Evolutionary conservation across 2,888 invertebrate species (phyloP).

Genomic region (Lepidocyrtoides sp.): DNA sequence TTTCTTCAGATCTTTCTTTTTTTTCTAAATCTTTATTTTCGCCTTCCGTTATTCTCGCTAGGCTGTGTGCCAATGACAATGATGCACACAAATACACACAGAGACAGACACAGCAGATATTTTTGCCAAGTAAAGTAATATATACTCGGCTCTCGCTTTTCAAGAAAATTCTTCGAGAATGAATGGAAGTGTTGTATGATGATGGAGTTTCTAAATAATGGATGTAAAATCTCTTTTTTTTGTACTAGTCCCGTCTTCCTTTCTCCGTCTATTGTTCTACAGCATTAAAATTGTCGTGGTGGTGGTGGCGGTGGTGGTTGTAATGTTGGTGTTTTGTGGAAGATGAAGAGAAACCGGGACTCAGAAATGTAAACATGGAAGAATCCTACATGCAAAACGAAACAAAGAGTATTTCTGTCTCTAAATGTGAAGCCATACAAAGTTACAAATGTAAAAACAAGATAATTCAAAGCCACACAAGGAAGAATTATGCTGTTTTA

Average conservation of each 20-base stretch:
- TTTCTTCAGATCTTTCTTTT: background rate
- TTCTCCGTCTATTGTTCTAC: background rate
- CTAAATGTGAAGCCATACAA: too few relatives aligned
- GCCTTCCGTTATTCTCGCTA: background rate
- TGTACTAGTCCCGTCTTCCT: background rate
- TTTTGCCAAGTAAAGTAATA: background rate
- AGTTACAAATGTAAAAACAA: background rate
- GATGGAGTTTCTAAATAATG: background rate
- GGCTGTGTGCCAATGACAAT: background rate
- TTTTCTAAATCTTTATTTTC: background rate
- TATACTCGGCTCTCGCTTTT: background rate
- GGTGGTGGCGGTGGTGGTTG: too few relatives aligned
- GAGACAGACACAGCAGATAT: background rate
- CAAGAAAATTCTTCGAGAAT: background rate
- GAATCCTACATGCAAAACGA: too few relatives aligned
- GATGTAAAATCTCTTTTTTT: background rate
- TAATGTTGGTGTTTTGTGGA: too few relatives aligned
- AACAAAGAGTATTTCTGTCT: too few relatives aligned
- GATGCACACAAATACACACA: background rate
- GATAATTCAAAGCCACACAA: background rate
- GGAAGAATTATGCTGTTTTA: background rate
- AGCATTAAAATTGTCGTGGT: background rate
- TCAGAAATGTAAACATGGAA: background rate
- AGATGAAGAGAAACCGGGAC: background rate
- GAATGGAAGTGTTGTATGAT: background rate